Conservation (phyloP, 2,888 invertebrate species). For the Harmothoe impar region DNA sequence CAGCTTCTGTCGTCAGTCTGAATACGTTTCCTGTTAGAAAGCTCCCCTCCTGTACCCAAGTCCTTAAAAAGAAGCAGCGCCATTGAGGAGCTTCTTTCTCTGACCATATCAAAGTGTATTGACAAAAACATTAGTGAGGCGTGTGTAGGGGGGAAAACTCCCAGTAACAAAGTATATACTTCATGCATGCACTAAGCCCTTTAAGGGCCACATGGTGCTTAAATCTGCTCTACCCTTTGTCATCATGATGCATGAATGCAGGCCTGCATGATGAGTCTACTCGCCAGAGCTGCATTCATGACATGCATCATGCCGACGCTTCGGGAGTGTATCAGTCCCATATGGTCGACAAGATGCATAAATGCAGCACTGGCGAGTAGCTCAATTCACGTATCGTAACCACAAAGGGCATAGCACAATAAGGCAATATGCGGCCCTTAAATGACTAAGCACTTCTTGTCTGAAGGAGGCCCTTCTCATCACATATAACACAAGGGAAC, state of each 20-base stretch:
- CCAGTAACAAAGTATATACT: neutral
- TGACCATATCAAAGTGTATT: slow-evolving; percentile 36
- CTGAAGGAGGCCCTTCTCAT: neutral
- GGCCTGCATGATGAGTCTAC: too few species aligned
- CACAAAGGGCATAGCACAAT: too few species aligned
- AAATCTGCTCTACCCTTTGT: too few species aligned
- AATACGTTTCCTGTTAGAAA: slow-evolving; percentile 22
- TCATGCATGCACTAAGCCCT: slow-evolving; percentile 7
- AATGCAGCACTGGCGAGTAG: too few species aligned
- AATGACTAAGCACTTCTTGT: slow-evolving; percentile 9
- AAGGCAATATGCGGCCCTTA: too few species aligned
- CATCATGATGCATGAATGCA: too few species aligned
- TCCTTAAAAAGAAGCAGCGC: neutral
- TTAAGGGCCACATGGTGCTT: too few species aligned
- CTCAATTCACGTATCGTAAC: too few species aligned
- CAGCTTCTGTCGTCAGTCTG: neutral
- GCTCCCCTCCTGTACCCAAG: neutral
- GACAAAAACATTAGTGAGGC: slow-evolving; percentile 53
- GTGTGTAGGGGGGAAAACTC: slow-evolving; percentile 17
- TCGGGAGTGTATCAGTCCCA: too few species aligned
- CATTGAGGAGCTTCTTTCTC: slow-evolving; percentile 1
- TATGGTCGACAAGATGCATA: too few species aligned
- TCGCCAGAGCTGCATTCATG: too few species aligned
- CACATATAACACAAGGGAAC: neutral
- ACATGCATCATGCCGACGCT: too few species aligned